Evolutionary conservation across 2,113 vertebrate species (phyloP), one percentile per base, ranked within the genome.

Genomic region (Colossoma macropomum): DNA sequence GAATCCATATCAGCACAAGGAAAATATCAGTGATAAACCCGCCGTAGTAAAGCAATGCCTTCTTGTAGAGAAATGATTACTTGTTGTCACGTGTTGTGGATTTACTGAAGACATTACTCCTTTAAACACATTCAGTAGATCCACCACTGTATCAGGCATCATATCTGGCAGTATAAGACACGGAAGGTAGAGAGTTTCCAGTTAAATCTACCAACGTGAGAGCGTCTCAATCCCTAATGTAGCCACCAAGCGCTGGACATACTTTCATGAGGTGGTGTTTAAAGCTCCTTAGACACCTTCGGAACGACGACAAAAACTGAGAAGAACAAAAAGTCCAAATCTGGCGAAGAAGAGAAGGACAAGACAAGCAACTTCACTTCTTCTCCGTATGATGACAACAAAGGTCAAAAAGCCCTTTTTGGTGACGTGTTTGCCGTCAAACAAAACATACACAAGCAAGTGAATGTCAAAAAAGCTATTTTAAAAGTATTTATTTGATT

Each of bases 391-490:
- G 52, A 23, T 69, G 38, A 10, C 4, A 50, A 50, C 45, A 3
- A 38, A 15, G 8, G 9, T 12, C 45, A 50, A 21, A 19, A 21
- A 56, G 65, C 54, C 38, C 48, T 54, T 30, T 60, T 21, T 23
- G 70, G n/a, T 0, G 16, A 59, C 56, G 48, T 84, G 82, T 88
- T 21, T 25, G 70, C 81, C 80, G 80, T 70, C 78, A 83, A 79
- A 82, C 85, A 69, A 75, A 75, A 71, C 13, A 83, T 66, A 32
- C 48, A 77, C 30, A 88, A 89, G 82, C 70, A 81, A 84, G 68
- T 87, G 91, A 92, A 92, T 92, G 92, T 92, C 81, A 87, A 77
- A 81, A 3, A 84, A 89, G 75, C 54, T 27, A 71, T 78, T 79
- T 52, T 82, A 45, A 71, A 75, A 84, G 45, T 85, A 77, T 84